A percentile compares a stretch with the other conserved stretches of the same genome.
Conservation (phyloP, 2,797 vertebrate genomes). For the Macroramphosus scolopax region DNA sequence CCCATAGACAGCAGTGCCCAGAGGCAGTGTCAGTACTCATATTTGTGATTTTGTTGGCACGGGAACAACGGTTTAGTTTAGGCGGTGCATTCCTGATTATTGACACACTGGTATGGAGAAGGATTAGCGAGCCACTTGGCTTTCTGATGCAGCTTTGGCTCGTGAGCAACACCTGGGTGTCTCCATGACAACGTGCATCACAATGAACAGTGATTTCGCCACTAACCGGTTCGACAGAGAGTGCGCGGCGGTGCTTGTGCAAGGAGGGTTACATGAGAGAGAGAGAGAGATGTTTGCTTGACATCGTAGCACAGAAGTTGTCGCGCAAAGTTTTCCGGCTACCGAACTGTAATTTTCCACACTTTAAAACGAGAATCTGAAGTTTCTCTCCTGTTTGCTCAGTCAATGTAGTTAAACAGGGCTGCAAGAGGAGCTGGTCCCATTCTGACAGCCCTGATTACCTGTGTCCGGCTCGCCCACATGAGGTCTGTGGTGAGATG, state of each 20-base stretch:
- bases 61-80: conserved; percentile 74
- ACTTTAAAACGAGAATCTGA: too few relatives aligned
- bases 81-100: conserved; percentile 66
- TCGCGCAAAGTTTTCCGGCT: too few relatives aligned
- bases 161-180: conserved; percentile 77
- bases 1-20: conserved; percentile 47
- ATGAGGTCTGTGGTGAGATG: conserved; percentile 59
- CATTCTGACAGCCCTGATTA: conserved; percentile 54
- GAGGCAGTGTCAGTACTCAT: conserved; percentile 51
- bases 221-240: conserved; percentile 85
- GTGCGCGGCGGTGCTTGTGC: conserved; percentile 43
- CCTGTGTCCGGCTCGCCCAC: conserved; percentile 46
- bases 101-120: conserved; percentile 68
- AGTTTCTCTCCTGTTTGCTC: background rate
- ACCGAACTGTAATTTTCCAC: too few relatives aligned
- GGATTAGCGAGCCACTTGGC: conserved; percentile 62
- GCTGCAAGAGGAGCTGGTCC: conserved; percentile 30
- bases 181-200: conserved; percentile 69
- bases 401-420: conserved; percentile 10
- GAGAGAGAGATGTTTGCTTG: conserved; percentile 31
- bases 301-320: conserved; percentile 2
- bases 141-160: conserved; percentile 56
- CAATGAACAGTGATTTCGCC: conserved; percentile 73
- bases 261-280: conserved; percentile 47
- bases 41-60: conserved; percentile 68